These are phyloP conservation scores for Gasterosteus aculeatus DNA, from an alignment of 2,113 vertebrate species.

Conservation along the genomic window DNA sequence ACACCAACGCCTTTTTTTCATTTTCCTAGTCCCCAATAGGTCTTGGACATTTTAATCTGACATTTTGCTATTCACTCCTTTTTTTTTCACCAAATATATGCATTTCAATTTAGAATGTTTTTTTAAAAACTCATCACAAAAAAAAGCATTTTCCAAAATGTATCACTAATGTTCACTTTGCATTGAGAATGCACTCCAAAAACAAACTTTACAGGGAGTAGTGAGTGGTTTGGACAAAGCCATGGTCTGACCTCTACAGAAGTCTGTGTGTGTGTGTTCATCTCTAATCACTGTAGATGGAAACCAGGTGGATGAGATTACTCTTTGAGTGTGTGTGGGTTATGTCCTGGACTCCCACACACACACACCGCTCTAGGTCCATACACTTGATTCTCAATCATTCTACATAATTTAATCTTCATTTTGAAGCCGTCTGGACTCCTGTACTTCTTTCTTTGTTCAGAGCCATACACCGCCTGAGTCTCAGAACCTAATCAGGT, in stretches of 20 bases:
- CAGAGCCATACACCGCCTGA: conserved; percentile 2
- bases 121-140: no score
- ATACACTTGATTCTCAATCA: no score
- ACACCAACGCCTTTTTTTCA: neutral
- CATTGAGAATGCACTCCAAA: neutral
- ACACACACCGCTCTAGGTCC: neutral
- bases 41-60: neutral
- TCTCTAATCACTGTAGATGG: neutral
- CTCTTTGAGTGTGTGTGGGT: neutral
- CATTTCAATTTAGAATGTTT: no score
- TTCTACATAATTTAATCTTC: neutral
- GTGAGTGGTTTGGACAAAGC: neutral
- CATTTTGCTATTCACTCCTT: neutral
- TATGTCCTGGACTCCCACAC: neutral
- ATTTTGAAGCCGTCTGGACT: neutral
- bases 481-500: neutral
- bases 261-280: neutral
- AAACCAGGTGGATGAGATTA: conserved; percentile 10
- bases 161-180: neutral
- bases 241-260: neutral
- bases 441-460: neutral
- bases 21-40: neutral
- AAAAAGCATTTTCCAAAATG: no score
- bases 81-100: no score
- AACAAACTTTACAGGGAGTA: neutral